Evolutionary conservation across 2,113 vertebrate species (phyloP).

Genomic region (Bujurquina vittata): DNA sequence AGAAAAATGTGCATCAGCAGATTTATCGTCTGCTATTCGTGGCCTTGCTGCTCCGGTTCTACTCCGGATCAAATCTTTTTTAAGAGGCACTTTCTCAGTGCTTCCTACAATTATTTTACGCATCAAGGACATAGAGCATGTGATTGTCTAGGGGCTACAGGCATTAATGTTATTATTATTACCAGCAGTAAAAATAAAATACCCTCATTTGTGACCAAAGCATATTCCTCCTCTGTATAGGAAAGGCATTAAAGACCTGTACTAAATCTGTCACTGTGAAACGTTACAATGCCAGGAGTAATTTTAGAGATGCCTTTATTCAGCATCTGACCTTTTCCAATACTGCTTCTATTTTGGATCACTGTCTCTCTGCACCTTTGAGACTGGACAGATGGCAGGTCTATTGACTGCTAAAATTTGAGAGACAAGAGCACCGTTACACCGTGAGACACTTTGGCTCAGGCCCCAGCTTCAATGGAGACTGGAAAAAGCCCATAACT

Average conservation of each 20-base stretch:
- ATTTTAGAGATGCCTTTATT: constrained; percentile 65
- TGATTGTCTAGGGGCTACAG: constrained; percentile 45
- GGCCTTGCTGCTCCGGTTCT: constrained; percentile 43
- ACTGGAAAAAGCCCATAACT: constrained; percentile 56
- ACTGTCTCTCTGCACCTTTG: constrained; percentile 64
- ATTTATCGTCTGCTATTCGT: constrained; percentile 65
- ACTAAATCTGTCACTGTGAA: constrained; percentile 54
- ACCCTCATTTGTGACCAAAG: constrained; percentile 38
- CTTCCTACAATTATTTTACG: constrained; percentile 61
- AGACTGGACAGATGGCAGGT: constrained; percentile 76
- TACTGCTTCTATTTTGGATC: constrained; percentile 73
- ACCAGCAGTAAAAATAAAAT: constrained; percentile 42
- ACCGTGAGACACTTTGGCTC: constrained; percentile 60
- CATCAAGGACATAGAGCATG: constrained; percentile 53
- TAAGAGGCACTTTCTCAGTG: constrained; percentile 53
- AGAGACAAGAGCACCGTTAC: constrained; percentile 70
- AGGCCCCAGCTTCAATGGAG: constrained; percentile 33
- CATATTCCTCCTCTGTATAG: constrained; percentile 23
- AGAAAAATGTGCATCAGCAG: constrained; percentile 63
- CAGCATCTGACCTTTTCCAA: constrained; percentile 73
- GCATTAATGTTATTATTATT: constrained; percentile 55
- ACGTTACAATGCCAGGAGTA: constrained; percentile 25
- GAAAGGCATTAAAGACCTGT: constrained; percentile 38
- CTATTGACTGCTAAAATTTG: constrained; percentile 74
- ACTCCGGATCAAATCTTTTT: constrained; percentile 61